These are phyloP conservation scores for Cosmorhoe ocellata DNA, from an alignment of 2,888 invertebrate species.

Conservation along the genomic window DNA sequence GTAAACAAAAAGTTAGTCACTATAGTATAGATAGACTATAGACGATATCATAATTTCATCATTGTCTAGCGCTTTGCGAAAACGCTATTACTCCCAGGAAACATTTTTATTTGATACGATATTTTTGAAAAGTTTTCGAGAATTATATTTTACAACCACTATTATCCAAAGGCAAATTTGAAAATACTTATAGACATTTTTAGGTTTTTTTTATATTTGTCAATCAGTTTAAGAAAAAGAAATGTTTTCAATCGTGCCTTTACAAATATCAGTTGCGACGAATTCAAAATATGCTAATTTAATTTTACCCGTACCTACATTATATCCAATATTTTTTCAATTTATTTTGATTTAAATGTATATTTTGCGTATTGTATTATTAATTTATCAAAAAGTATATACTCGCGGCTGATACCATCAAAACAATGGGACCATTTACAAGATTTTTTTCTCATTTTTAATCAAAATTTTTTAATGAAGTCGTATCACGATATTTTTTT, in stretches of 20 bases:
- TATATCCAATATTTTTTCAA: no score
- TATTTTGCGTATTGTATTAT: no score
- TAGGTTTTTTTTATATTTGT: no score
- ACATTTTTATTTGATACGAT: no score
- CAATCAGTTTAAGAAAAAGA: neutral
- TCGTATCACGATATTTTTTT: no score
- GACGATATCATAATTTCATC: no score
- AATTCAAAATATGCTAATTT: neutral
- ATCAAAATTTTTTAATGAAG: neutral
- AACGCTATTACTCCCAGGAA: no score
- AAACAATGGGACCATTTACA: conserved; percentile 17
- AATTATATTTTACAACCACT: conserved; percentile 5
- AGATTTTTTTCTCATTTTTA: conserved; percentile 1
- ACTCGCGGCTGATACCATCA: conserved; percentile 48
- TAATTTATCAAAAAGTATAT: conserved; percentile 28
- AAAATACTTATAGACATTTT: neutral
- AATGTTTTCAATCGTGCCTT: conserved; percentile 13
- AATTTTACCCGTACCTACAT: no score
- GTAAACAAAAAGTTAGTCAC: no score
- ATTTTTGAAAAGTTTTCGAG: conserved; percentile 5
- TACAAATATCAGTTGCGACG: conserved; percentile 18
- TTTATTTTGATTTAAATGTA: neutral
- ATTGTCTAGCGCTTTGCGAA: no score
- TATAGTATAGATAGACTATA: no score
- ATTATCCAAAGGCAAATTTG: conserved; percentile 3